Percentiles rank a stretch among this genome's conserved stretches.
These are phyloP conservation scores for Eurytoma californica DNA, from an alignment of 2,888 invertebrate genomes.

Conservation along the genomic window DNA sequence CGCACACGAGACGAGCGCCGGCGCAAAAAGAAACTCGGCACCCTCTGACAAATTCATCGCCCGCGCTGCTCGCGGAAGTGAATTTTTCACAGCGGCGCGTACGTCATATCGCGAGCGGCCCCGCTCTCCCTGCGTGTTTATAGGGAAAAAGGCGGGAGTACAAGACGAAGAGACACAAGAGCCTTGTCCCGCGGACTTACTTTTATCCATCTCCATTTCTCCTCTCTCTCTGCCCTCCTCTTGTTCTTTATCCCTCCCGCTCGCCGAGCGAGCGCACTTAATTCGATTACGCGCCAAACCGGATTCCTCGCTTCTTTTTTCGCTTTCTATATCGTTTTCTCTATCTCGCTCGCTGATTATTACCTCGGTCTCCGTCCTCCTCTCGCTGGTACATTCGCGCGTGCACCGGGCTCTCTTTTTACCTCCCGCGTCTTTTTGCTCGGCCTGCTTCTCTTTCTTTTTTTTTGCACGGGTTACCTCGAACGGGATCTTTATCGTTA, in stretches of 20 bases:
- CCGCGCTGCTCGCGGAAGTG: conserved; percentile 10
- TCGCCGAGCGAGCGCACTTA: conserved; percentile 58
- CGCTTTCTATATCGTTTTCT: conserved; percentile 57
- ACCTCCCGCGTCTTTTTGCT: not conserved
- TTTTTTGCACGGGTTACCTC: not conserved
- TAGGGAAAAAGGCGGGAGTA: not conserved
- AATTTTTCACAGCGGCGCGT: conserved; percentile 21
- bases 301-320: conserved; percentile 57
- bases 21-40: not conserved
- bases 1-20: conserved; percentile 6
- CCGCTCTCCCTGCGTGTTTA: not conserved
- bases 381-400: not conserved
- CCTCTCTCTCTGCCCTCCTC: conserved; percentile 1
- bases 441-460: not conserved
- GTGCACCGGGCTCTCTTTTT: not conserved
- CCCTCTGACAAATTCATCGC: conserved; percentile 45
- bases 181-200: conserved; percentile 8
- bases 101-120: conserved; percentile 20
- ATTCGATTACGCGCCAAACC: conserved; percentile 65
- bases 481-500: conserved; percentile 35
- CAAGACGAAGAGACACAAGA: conserved; percentile 3
- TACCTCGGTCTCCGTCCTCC: not conserved
- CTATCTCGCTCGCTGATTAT: conserved; percentile 50
- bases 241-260: too few species aligned
- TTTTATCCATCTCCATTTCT: not conserved